A percentile compares a stretch with the other conserved stretches of the same genome.
Evolutionary conservation across 2,797 vertebrate genomes (phyloP).

Genomic region (Sus cebifrons): DNA sequence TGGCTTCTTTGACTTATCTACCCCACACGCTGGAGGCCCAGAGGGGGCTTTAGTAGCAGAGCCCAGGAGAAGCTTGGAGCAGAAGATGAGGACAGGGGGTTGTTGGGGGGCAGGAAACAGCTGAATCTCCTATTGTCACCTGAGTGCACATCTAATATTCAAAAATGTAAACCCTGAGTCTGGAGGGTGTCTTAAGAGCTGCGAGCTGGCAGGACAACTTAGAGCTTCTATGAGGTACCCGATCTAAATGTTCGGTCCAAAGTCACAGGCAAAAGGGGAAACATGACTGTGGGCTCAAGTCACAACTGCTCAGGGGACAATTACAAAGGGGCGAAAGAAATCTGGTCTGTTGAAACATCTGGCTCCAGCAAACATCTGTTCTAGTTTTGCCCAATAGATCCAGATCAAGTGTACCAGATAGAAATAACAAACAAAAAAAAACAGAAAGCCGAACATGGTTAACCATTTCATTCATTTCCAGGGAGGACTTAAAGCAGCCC

Average conservation of each 20-base stretch:
- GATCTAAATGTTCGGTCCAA: neutral
- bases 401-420: neutral
- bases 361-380: neutral
- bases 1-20: neutral
- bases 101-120: neutral
- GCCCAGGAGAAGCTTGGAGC: neutral
- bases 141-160: neutral
- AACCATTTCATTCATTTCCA: neutral
- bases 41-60: neutral
- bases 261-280: neutral
- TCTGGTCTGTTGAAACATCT: neutral
- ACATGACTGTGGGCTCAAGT: neutral
- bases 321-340: neutral
- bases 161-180: neutral
- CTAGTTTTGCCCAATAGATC: neutral
- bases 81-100: neutral
- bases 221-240: neutral
- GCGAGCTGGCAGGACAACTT: neutral
- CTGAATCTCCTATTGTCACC: neutral
- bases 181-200: neutral
- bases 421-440: slow-evolving; percentile 62
- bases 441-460: neutral
- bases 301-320: neutral
- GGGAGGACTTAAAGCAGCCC: neutral
- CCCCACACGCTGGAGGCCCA: neutral